phyloP scores from a whole-genome alignment of 2,888 invertebrate species.

The Patella ulyssiponensis region DNA sequence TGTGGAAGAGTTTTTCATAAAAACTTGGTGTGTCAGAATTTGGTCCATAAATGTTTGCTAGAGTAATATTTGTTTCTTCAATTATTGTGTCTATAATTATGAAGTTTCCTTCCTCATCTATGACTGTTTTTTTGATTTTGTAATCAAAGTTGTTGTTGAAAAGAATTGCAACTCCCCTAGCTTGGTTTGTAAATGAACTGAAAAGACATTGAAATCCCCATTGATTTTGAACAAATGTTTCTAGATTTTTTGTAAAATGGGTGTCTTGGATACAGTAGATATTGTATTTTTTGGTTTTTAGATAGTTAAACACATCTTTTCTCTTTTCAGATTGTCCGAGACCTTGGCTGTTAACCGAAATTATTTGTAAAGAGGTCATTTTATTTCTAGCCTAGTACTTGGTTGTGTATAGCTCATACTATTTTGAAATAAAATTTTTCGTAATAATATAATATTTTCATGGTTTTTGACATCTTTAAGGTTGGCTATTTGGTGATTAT shows the following conservation, averaged over 20 bases:
- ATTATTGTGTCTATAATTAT: neutral
- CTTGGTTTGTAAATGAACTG: neutral
- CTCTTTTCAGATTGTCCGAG: neutral
- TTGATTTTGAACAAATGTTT: neutral
- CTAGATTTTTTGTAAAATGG: neutral
- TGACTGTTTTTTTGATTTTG: neutral
- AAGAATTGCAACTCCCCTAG: neutral
- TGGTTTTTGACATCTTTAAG: no score
- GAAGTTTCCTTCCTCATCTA: neutral
- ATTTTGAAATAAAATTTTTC: no score
- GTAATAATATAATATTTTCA: no score
- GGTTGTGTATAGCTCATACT: no score
- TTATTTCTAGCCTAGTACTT: no score
- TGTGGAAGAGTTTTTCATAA: constrained; percentile 6
- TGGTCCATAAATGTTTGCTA: constrained; percentile 21
- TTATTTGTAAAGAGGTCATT: neutral
- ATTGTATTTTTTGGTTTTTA: neutral
- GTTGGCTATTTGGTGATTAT: no score
- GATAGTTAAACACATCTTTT: neutral
- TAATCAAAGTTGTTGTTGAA: neutral
- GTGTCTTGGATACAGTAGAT: constrained; percentile 8
- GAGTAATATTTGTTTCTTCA: neutral
- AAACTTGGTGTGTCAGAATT: constrained; percentile 21
- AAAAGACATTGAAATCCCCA: neutral
- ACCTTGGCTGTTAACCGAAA: neutral